Evolutionary conservation across 30 jellyfish, hydroid and myxozoan genomes (phyloP), one percentile per base, ranked within the genome.

Genomic region (Phacellophora camtschatica): DNA sequence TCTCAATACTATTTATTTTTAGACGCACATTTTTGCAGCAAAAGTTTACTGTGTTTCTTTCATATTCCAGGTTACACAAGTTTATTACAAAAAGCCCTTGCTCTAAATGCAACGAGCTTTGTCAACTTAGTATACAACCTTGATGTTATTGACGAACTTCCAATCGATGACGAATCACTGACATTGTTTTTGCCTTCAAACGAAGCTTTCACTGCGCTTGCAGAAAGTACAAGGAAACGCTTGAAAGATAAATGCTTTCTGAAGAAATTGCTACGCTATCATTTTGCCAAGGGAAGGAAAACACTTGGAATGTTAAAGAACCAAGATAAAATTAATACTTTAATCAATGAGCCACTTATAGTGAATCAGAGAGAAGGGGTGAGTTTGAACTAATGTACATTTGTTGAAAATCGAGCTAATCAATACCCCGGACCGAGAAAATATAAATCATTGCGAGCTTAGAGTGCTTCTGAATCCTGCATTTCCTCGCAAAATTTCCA

Each of bases 91-190:
- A 64, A 13, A 37, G 83, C 91, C 30, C 2, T 80, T 39, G 84
- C 80, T 15, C 30, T 71, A 43, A 68, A 71, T 82, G 86, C 86
- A 16, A 67, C 86, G 0, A 82, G 94, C 32, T 91, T 91, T 79
- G 96, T 91, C 22, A 90, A 91, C 57, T 48, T 91, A 89, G 51
- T 91, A 29, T 79, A 85, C 66, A 95, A 96, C 2, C 81, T 90
- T 36, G 98, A 90, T 27, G 42, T 91, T 65, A 95, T 82, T 6
- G 81, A 84, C 2, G 91, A 84, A 9, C 56, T 84, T 32, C 30
- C 66, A 36, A 37, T 37, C 11, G 71, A 56, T 2, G 87, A 37
- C 6, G 87, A 66, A n/a, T 68, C 57, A 6, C 51, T 64, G 33
- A 85, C 99, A 5, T 20, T 85, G 49, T 79, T 93, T 39, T 74